A percentile compares a stretch with the other conserved stretches of the same genome.
Evolutionary conservation across 2,888 invertebrate genomes (phyloP).

Genomic region (Tethea ocularis): DNA sequence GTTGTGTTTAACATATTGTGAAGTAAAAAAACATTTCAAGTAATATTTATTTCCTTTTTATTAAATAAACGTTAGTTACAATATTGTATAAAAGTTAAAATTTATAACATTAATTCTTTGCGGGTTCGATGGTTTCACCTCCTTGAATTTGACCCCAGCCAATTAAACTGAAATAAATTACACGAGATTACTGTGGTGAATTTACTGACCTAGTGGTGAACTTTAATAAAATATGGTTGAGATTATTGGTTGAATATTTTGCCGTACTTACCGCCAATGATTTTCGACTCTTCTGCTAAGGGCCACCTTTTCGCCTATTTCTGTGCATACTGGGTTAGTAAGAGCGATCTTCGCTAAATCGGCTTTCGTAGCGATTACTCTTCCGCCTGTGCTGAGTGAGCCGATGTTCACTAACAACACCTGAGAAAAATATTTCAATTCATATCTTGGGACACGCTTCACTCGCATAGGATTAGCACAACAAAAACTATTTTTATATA

Average conservation of each 20-base stretch:
- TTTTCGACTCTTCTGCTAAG: conserved; percentile 99
- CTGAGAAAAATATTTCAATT: conserved; percentile 62
- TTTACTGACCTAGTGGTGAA: too few relatives aligned
- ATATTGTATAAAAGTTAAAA: conserved; percentile 67
- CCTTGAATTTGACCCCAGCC: conserved; percentile 99
- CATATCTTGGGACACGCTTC: too few relatives aligned
- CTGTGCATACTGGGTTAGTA: conserved; percentile 99
- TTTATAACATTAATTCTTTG: conserved; percentile 74
- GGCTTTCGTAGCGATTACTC: conserved; percentile 96
- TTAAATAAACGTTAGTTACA: conserved; percentile 38
- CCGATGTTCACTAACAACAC: conserved; percentile 99
- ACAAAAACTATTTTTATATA: too few relatives aligned
- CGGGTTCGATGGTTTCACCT: conserved; percentile 97
- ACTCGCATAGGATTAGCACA: too few relatives aligned
- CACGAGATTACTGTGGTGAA: background rate
- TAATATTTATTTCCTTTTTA: conserved; percentile 38
- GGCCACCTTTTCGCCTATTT: conserved; percentile 99
- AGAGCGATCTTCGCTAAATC: conserved; percentile 99
- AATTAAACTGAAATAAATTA: conserved; percentile 89
- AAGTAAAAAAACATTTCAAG: conserved; percentile 31
- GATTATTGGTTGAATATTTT: background rate
- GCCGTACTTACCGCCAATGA: conserved; percentile 94
- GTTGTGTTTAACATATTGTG: conserved; percentile 1
- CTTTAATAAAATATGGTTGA: background rate
- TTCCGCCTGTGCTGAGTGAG: conserved; percentile 98